Percentiles rank a stretch among this genome's conserved stretches.
These are phyloP conservation scores for Chondrilla cf. caribensis DNA, from an alignment of 37 sponge, comb jelly and placozoan species.

Conservation along the genomic window DNA sequence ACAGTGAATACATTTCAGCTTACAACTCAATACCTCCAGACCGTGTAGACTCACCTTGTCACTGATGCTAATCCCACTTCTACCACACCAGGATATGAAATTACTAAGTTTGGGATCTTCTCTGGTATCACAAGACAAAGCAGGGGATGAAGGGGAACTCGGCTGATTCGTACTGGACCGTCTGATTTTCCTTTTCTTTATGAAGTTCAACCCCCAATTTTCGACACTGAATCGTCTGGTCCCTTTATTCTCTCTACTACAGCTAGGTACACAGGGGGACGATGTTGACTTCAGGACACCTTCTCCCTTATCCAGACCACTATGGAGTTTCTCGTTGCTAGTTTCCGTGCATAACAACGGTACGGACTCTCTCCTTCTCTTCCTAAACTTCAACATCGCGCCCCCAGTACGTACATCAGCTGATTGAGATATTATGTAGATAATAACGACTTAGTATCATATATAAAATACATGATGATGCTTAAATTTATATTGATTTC, in stretches of 20 bases:
- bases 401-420: neutral
- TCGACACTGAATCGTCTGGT: neutral
- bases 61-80: neutral
- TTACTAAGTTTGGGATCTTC: neutral
- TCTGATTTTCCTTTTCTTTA: neutral
- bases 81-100: constrained; percentile 6
- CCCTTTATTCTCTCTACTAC: neutral
- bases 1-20: no score
- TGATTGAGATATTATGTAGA: neutral
- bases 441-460: neutral
- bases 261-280: neutral
- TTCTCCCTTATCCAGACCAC: no score
- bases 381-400: neutral
- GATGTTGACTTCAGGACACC: neutral
- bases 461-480: neutral
- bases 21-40: no score
- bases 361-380: constrained; percentile 15
- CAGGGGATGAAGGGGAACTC: neutral
- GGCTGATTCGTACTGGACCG: neutral
- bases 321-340: no score
- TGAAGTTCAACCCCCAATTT: neutral
- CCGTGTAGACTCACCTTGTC: constrained; percentile 3
- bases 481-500: neutral
- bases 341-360: neutral
- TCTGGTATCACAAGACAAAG: neutral